Evolutionary conservation across 37 sponge, comb jelly and placozoan genomes (phyloP).

Genomic region (Tethya wilhelma): DNA sequence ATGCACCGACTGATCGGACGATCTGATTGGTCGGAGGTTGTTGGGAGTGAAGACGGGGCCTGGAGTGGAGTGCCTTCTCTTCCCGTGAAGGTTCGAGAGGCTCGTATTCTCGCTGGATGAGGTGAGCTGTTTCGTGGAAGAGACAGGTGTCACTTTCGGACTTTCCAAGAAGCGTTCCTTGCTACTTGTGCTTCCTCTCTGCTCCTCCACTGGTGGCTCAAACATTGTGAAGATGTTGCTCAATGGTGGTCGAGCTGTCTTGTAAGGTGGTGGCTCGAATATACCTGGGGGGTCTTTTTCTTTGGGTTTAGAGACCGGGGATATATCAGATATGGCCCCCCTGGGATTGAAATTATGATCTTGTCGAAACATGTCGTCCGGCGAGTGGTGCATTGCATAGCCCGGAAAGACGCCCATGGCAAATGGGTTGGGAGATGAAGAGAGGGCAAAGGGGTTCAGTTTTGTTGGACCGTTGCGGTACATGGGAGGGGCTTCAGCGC

Average conservation of each 20-base stretch:
- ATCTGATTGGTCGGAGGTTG: not conserved
- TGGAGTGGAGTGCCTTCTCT: not conserved
- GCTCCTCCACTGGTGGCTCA: not conserved
- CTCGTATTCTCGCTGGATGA: not conserved
- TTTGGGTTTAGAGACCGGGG: too few species aligned
- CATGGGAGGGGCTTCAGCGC: too few species aligned
- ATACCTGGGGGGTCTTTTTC: too few species aligned
- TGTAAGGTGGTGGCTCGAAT: not conserved
- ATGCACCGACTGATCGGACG: not conserved
- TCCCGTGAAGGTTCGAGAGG: not conserved
- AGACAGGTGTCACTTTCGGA: not conserved
- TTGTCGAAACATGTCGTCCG: not conserved
- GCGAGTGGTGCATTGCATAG: too few species aligned
- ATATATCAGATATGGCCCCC: too few species aligned
- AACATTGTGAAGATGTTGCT: constrained; percentile 30
- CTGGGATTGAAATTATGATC: too few species aligned
- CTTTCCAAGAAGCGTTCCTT: not conserved
- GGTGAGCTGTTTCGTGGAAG: not conserved
- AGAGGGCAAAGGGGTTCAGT: too few species aligned
- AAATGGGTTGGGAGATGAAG: too few species aligned
- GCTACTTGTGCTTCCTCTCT: not conserved
- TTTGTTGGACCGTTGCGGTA: too few species aligned
- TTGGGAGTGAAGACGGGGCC: not conserved
- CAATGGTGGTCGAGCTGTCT: constrained; percentile 17
- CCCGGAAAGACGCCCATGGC: too few species aligned